phyloP scores from a whole-genome alignment of 1,140 invertebrate species.

The Artemia franciscana region DNA sequence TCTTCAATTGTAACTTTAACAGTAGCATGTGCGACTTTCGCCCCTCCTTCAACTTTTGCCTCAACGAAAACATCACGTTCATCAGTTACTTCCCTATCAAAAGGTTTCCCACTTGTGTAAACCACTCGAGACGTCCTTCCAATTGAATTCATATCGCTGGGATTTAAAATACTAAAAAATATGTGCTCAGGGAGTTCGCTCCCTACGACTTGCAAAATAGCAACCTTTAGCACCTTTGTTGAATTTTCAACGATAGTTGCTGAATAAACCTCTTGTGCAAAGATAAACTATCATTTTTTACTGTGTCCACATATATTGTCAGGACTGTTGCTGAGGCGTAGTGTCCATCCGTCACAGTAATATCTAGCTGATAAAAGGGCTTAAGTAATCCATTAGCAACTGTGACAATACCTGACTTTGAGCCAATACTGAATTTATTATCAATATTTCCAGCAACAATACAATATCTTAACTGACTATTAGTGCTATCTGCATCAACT shows the following conservation, averaged over 20 bases:
- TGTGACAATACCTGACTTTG: slow-evolving; percentile 41
- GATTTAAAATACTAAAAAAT: slow-evolving; percentile 65
- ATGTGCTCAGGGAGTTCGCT: slow-evolving; percentile 66
- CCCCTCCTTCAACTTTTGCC: slow-evolving; percentile 31
- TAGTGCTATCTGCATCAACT: slow-evolving; percentile 40
- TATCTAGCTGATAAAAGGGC: slow-evolving; percentile 20
- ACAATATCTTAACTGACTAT: slow-evolving; percentile 38
- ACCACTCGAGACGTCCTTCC: slow-evolving; percentile 69
- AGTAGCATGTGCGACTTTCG: slow-evolving; percentile 43
- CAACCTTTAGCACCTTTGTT: slow-evolving; percentile 43
- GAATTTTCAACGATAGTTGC: slow-evolving; percentile 61
- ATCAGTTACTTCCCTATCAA: slow-evolving; percentile 60
- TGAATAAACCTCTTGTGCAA: slow-evolving; percentile 55
- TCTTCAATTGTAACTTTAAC: slow-evolving; percentile 59
- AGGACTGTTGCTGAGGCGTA: slow-evolving; percentile 25
- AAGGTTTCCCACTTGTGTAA: slow-evolving; percentile 49
- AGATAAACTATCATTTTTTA: slow-evolving; percentile 51
- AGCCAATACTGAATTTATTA: slow-evolving; percentile 51
- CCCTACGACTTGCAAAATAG: slow-evolving; percentile 63
- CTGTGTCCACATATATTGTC: slow-evolving; percentile 33
- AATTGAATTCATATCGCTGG: slow-evolving; percentile 65
- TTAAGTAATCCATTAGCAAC: slow-evolving; percentile 30
- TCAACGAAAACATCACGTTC: slow-evolving; percentile 60
- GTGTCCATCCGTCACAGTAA: slow-evolving; percentile 29
- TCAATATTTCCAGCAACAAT: slow-evolving; percentile 58